Base-by-base conservation (phyloP, 1,140 invertebrate species). In the Apis dorsata region DNA sequence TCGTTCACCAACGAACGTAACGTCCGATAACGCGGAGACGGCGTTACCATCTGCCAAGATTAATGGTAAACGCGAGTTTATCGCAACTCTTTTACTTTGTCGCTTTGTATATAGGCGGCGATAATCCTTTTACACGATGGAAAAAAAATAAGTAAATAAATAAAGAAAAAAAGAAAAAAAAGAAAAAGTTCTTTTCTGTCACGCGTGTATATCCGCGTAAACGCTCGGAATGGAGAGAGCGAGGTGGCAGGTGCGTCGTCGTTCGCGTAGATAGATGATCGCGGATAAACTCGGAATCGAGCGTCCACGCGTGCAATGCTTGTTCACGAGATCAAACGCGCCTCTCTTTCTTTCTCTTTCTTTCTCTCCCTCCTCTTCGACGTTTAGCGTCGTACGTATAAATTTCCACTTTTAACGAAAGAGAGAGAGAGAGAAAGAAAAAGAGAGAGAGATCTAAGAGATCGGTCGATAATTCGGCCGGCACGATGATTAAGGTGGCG, bases 211-310 rank as follows among this genome's bases (percentile, higher is more conserved):
- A 72, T 80, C 53, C 74, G 44, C 70, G 34, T 79, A 83, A 86
- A 84, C 63, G 72, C 68, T 15, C 28, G 49, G 34, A 59, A 53
- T 10, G 62, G 15, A 74, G 24, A 51, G 84, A 66, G 69, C 51
- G 19, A 62, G 19, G 59, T 63, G 49, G 83, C 87, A 89, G 87
- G 87, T 89, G 87, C 86, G 13, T 86, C 87, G 81, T 89, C 87
- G 66, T 89, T 89, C 87, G 74, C 74, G 86, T 78, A 86, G 87
- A 89, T 89, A 89, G 87, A 88, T 86, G 86, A 86, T 88, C 87
- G 66, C 71, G 86, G 86, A 88, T 86, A 86, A 86, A 88, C 72
- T 83, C n/a, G 87, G 62, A 85, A 88, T 88, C 87, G 73, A 63
- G 59, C 70, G 83, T 28, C 44, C 76, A 69, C 44, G 76, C 57